A percentile compares a stretch with the other conserved stretches of the same genome.
phyloP scores from a whole-genome alignment of 2,888 invertebrate species.

The Vannuccia rotundouncinata region DNA sequence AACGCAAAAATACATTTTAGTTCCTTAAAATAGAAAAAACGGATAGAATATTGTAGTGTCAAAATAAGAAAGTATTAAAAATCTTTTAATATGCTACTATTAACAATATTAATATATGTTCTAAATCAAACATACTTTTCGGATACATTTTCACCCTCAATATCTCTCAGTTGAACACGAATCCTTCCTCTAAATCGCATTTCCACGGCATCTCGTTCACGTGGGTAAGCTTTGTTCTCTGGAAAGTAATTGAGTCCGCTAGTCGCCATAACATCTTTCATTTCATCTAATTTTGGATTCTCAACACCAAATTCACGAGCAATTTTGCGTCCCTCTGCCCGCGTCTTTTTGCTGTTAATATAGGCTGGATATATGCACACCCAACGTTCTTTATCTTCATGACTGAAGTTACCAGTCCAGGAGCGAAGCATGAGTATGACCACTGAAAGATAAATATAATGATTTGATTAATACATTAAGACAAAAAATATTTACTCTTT shows the following conservation, averaged over 20 bases:
- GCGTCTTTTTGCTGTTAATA: constrained; percentile 81
- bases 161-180: constrained; percentile 81
- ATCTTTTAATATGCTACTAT: too few species aligned
- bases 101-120: constrained; percentile 52
- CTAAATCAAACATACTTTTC: constrained; percentile 64
- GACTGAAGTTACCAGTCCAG: constrained; percentile 66
- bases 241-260: constrained; percentile 77
- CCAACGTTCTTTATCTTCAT: constrained; percentile 79
- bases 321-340: constrained; percentile 78
- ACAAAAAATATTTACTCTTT: too few species aligned
- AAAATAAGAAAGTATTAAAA: too few species aligned
- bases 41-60: too few species aligned
- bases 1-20: not conserved
- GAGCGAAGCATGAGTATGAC: constrained; percentile 42
- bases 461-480: too few species aligned
- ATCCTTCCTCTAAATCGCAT: constrained; percentile 75
- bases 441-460: not conserved
- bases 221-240: constrained; percentile 77
- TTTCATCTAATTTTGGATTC: constrained; percentile 88
- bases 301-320: constrained; percentile 67
- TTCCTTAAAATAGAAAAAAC: too few species aligned
- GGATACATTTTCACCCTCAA: constrained; percentile 72
- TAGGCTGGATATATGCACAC: constrained; percentile 93
- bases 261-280: constrained; percentile 78
- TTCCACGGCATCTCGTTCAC: constrained; percentile 80